Evolutionary conservation across 2,113 vertebrate species (phyloP), one percentile per base, ranked within the genome.

Genomic region (Rhodinocichla rosea): DNA sequence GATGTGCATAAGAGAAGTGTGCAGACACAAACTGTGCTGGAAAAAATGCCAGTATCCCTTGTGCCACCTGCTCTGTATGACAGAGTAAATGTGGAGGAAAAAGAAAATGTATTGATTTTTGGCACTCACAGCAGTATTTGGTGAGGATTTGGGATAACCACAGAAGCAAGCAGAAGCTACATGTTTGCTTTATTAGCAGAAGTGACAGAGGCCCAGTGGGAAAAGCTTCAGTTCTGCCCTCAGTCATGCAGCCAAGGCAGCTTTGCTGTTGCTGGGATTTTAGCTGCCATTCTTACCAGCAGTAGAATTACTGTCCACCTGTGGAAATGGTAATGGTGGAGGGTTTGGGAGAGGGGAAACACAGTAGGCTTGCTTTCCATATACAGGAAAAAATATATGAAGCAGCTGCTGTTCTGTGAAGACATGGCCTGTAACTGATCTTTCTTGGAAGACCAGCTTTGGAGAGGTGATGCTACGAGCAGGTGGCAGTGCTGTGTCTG

Each of bases 61-160:
- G 45, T 87, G 73, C 59, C 19, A 53, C 74, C 33, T 63, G 47
- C 35, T 87, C 42, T 87, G 30, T 82, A 6, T n/a, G 44, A 57
- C 1, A 7, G 44, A 73, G 35, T 14, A 87, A 63, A 87, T 62
- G 32, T 22, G 40, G 74, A 75, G 22, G 52, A 28, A 62, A 78
- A 83, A 57, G 13, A 62, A 49, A 21, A 47, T 53, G 12, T 89
- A 63, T 91, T 95, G 95, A 60, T 86, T 93, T 91, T 78, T 95
- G 60, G 37, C 76, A 93, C 83, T 95, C 40, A 11, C 16, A 71
- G 52, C n/a, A 89, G 44, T 69, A 67, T 37, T 71, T 83, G 49
- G 32, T 77, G 57, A 74, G n/a, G 67, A 63, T 90, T 76, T 93
- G 45, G 28, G 53, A 68, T 85, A 83, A 33, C 40, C 32, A 65